phyloP scores from a whole-genome alignment of 2,797 vertebrate species.

The Phrynocephalus forsythii region DNA sequence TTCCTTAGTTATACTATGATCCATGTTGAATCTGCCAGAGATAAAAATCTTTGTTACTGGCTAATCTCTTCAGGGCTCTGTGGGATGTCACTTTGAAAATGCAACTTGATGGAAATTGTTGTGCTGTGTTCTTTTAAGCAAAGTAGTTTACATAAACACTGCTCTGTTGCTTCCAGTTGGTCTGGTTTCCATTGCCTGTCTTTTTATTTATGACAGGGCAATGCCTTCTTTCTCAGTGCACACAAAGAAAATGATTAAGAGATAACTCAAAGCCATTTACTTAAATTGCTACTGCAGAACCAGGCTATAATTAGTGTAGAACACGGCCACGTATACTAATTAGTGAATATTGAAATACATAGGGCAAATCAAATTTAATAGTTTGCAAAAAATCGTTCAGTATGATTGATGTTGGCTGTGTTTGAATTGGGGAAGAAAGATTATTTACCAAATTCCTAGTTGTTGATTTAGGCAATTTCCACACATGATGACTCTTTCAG shows the following conservation, averaged over 20 bases:
- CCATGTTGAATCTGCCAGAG: slow-evolving; percentile 34
- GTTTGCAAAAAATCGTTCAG: not conserved
- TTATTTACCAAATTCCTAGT: too few species aligned
- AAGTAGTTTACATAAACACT: slow-evolving; percentile 61
- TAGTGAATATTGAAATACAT: not conserved
- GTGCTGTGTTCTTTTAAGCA: slow-evolving; percentile 56
- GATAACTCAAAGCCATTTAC: not conserved
- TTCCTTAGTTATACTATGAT: slow-evolving; percentile 16
- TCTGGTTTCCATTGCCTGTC: slow-evolving; percentile 33
- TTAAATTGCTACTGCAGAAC: not conserved
- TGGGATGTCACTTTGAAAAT: slow-evolving; percentile 62
- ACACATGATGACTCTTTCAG: too few species aligned
- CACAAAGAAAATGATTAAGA: slow-evolving; percentile 15
- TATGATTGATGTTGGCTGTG: not conserved
- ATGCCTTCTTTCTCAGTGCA: slow-evolving; percentile 29
- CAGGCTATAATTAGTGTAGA: slow-evolving; percentile 18
- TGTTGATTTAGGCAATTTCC: too few species aligned
- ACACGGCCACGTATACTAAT: not conserved
- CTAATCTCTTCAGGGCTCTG: slow-evolving; percentile 55
- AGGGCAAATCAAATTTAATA: not conserved
- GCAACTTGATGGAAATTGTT: slow-evolving; percentile 55
- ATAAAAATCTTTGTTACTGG: slow-evolving; percentile 30
- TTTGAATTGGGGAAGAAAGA: too few species aligned
- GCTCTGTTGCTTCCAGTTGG: slow-evolving; percentile 53
- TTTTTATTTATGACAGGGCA: slow-evolving; percentile 10